Conservation (phyloP, 2,888 invertebrate genomes). For the Nesidiocoris tenuis region DNA sequence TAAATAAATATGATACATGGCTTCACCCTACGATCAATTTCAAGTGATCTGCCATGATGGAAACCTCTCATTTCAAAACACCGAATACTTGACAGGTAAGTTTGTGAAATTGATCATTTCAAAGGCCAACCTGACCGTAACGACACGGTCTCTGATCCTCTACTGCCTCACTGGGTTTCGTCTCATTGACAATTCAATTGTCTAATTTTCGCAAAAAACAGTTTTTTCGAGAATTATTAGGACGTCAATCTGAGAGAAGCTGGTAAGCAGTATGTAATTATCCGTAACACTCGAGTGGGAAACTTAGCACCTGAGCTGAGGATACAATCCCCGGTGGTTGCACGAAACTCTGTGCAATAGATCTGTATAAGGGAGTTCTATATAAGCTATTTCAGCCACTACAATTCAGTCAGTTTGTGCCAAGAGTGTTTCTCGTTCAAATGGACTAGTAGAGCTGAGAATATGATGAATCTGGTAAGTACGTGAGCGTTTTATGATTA, state of each 20-base stretch:
- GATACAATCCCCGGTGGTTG: neutral
- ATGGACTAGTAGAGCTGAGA: neutral
- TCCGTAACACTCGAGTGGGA: neutral
- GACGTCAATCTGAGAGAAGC: neutral
- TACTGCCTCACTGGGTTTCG: neutral
- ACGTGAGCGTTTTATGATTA: too few relatives aligned
- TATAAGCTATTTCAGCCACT: neutral
- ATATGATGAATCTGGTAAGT: neutral
- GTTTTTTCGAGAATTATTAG: neutral
- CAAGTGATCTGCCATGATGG: too few relatives aligned
- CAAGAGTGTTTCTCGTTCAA: neutral
- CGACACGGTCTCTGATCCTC: too few relatives aligned
- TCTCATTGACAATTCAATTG: neutral
- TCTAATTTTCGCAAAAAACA: neutral
- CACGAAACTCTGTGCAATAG: neutral
- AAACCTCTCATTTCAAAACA: too few relatives aligned
- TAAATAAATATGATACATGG: too few relatives aligned
- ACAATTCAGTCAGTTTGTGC: neutral
- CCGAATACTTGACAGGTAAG: neutral
- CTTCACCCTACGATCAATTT: too few relatives aligned
- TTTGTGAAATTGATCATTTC: neutral
- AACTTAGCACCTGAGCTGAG: neutral
- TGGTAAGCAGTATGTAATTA: neutral
- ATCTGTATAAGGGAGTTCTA: too few relatives aligned
- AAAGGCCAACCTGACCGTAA: neutral